phyloP scores from a whole-genome alignment of 2,113 vertebrate species.

The Alces alces region DNA sequence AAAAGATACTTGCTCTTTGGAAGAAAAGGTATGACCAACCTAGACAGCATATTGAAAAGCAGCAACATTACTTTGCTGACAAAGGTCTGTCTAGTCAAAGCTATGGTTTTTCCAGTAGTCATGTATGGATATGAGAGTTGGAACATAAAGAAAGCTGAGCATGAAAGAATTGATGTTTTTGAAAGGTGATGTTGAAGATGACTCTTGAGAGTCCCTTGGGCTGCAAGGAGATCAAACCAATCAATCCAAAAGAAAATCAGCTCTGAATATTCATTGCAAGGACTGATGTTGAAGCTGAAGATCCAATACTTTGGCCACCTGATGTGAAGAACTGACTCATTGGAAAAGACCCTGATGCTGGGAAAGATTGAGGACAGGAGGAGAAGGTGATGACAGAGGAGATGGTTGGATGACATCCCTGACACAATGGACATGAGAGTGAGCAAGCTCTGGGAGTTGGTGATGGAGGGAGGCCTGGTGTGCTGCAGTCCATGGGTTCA shows the following conservation, averaged over 20 bases:
- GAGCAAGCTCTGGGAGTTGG: neutral
- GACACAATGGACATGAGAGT: neutral
- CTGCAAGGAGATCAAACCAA: neutral
- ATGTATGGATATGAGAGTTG: neutral
- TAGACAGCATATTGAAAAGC: neutral
- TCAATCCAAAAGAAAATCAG: neutral
- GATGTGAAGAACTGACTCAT: neutral
- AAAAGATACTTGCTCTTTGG: neutral
- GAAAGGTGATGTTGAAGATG: neutral
- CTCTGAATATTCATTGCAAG: neutral
- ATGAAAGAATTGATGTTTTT: neutral
- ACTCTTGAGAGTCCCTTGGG: neutral
- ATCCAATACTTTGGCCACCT: neutral
- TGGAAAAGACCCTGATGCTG: neutral
- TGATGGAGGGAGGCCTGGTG: neutral
- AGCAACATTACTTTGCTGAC: neutral
- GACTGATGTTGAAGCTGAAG: neutral
- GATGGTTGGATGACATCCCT: neutral
- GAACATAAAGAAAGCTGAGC: neutral
- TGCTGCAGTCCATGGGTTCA: neutral
- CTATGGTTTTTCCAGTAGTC: neutral
- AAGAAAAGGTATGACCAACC: neutral
- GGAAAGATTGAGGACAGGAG: neutral
- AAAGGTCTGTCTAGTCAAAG: neutral
- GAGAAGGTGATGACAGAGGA: neutral